These are phyloP conservation scores for Amiota minor DNA, from an alignment of 2,888 invertebrate species.

Conservation along the genomic window DNA sequence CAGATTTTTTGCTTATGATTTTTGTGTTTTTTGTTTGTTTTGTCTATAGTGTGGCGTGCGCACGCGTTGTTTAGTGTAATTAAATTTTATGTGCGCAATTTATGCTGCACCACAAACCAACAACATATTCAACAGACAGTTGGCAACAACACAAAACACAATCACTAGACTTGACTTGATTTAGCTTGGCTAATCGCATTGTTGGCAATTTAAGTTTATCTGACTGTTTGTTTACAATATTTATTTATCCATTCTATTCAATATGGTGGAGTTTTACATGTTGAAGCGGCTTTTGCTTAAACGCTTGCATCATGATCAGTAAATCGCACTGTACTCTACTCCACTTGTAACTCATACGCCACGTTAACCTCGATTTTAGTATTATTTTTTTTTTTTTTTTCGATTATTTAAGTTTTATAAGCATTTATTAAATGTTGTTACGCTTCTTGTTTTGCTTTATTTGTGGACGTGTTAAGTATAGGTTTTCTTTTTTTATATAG, in stretches of 20 bases:
- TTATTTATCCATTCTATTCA: neutral
- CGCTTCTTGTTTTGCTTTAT: neutral
- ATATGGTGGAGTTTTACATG: neutral
- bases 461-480: slow-evolving; percentile 21
- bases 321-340: neutral
- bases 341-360: slow-evolving; percentile 14
- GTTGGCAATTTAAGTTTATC: neutral
- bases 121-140: neutral
- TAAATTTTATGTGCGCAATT: slow-evolving; percentile 19
- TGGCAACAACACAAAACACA: slow-evolving; percentile 1
- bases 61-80: slow-evolving; percentile 6
- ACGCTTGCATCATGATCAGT: slow-evolving; percentile 4
- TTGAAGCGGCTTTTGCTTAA: neutral
- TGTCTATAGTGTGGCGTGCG: neutral
- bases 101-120: neutral
- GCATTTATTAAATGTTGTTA: slow-evolving; percentile 16
- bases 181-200: neutral
- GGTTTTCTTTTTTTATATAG: neutral
- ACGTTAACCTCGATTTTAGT: slow-evolving; percentile 13
- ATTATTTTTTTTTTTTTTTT: neutral
- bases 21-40: neutral
- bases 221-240: neutral
- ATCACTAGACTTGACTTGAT: too few relatives aligned
- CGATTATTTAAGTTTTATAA: neutral
- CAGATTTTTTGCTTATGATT: slow-evolving; percentile 14